Conservation (phyloP, 2,113 vertebrate species). For the Apteryx owenii region DNA sequence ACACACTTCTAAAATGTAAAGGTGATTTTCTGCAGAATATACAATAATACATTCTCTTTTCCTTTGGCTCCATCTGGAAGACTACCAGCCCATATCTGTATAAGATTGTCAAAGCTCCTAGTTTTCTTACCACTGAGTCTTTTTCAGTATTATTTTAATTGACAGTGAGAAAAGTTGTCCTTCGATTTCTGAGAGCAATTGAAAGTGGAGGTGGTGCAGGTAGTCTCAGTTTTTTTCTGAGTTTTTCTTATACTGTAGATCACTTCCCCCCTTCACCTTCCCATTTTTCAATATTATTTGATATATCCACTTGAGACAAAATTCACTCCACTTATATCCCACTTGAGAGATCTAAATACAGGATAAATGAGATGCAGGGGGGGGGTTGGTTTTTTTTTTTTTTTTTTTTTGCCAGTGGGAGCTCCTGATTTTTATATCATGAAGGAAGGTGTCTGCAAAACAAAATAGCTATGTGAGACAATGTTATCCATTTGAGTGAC, state of each 20-base stretch:
- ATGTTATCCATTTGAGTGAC: background rate
- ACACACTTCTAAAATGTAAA: background rate
- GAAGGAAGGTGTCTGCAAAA: background rate
- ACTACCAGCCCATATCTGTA: background rate
- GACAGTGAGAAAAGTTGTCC: background rate
- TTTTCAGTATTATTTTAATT: background rate
- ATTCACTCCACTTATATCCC: background rate
- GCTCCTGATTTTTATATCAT: background rate
- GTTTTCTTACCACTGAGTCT: background rate
- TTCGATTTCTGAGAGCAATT: background rate
- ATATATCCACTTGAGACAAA: background rate
- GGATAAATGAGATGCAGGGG: background rate
- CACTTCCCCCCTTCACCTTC: background rate
- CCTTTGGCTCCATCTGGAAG: background rate
- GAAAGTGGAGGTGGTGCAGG: background rate
- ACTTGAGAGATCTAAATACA: background rate
- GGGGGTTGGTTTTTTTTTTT: background rate
- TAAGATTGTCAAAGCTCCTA: background rate
- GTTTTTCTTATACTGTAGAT: background rate
- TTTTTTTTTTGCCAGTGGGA: background rate
- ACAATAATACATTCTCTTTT: background rate
- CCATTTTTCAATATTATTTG: background rate
- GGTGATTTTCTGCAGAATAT: background rate
- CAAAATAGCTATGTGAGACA: background rate
- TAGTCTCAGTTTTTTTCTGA: background rate